Evolutionary conservation across 2,888 invertebrate genomes (phyloP), one percentile per base, ranked within the genome.

Genomic region (Cecidostiba fungosa): DNA sequence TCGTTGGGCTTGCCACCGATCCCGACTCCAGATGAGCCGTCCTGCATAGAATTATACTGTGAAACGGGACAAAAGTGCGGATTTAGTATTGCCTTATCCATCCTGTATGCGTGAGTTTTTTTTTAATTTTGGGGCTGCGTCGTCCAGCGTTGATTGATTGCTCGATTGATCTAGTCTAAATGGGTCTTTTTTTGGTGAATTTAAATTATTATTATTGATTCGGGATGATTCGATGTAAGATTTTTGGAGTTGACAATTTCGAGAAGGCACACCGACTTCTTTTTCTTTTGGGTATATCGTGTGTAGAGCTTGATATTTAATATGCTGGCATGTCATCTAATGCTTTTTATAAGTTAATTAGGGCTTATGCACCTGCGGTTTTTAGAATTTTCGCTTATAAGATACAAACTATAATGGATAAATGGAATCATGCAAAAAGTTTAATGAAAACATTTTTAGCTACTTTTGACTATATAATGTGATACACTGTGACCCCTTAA

Each of bases 1-100:
- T 98, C 98, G 86, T 96, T 96, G 43, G 93, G 92, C 89, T 93
- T 93, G 3, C 91, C 90, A 16, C 90, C 86, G 8, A 23, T 72
- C 32, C 43, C 89, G 89, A 82, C 87, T 86, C 50, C 85, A 86
- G 90, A 86, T 47, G 91, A 90, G 74, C 91, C 92, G 89, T 93
- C 93, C 92, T 93, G 93, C 91, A 93, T 93, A 92, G 93, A 93
- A 93, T 93, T 93, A 92, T 93, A 93, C 92, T 93, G 93, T 92
- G 91, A 92, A 92, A 84, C n/a, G 50, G 81, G 86, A 86, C 82
- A 78, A 86, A 84, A 54, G 26, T 23, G 89, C 50, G 39, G 43
- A 19, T 43, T 39, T 43, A 39, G 74, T 84, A 86, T 85, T 78
- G 78, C 81, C 23, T 91, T 90, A 91, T 92, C 92, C 92, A 92